phyloP scores from a whole-genome alignment of 2,888 invertebrate species.

The Falcaria lacertinaria region DNA sequence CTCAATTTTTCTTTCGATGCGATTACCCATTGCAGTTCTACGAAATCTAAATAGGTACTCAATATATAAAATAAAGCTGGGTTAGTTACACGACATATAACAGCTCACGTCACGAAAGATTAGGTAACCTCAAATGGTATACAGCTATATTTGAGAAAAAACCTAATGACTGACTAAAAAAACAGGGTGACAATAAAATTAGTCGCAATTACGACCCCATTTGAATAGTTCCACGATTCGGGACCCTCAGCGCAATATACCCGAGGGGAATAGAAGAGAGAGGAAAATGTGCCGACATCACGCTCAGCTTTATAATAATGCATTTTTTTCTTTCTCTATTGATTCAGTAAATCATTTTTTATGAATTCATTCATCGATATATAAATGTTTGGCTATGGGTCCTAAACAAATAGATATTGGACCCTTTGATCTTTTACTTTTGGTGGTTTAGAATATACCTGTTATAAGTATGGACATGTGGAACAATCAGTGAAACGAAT shows the following conservation, averaged over 20 bases:
- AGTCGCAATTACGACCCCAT: constrained; percentile 57
- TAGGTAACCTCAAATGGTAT: too few relatives aligned
- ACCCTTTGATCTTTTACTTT: neutral
- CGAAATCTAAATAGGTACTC: too few relatives aligned
- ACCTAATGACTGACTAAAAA: neutral
- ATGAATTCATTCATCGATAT: constrained; percentile 4
- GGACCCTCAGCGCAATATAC: constrained; percentile 51
- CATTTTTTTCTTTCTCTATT: constrained; percentile 6
- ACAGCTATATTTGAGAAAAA: neutral
- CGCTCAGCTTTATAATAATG: constrained; percentile 36
- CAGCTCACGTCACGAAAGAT: too few relatives aligned
- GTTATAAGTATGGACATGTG: too few relatives aligned
- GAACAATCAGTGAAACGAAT: too few relatives aligned
- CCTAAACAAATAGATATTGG: neutral
- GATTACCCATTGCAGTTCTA: too few relatives aligned
- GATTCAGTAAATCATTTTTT: constrained; percentile 3
- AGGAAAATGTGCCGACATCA: constrained; percentile 55
- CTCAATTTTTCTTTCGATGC: too few relatives aligned
- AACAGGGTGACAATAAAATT: constrained; percentile 36
- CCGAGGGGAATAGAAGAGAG: constrained; percentile 42
- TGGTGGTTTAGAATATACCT: neutral
- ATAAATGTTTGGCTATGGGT: constrained; percentile 2
- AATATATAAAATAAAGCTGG: too few relatives aligned
- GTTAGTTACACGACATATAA: too few relatives aligned
- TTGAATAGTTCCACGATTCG: constrained; percentile 58